Conservation (phyloP, 2,797 vertebrate species). For the Apogon talboti region DNA sequence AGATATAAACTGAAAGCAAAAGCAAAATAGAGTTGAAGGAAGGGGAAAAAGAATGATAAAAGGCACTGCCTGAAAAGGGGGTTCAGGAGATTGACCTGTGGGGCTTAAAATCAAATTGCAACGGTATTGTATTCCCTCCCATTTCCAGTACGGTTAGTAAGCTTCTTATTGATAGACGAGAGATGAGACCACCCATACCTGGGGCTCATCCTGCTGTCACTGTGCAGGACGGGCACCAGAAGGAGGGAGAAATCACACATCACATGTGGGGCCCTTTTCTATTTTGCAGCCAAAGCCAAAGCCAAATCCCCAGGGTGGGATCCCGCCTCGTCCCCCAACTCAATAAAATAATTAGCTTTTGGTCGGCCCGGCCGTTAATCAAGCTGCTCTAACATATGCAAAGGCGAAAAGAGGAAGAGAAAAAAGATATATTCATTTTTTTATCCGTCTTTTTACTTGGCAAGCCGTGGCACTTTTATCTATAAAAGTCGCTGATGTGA, state of each 20-base stretch:
- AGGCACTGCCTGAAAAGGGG: conserved; percentile 68
- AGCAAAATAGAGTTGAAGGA: conserved; percentile 55
- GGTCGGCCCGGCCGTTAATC: conserved; percentile 83
- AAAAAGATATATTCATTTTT: conserved; percentile 74
- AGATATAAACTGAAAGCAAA: conserved; percentile 33
- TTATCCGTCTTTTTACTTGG: conserved; percentile 77
- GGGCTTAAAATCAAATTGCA: conserved; percentile 87
- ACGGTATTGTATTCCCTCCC: conserved; percentile 85
- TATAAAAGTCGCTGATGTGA: conserved; percentile 83
- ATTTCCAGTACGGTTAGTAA: conserved; percentile 84
- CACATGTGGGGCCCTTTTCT: conserved; percentile 70
- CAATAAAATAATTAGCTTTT: conserved; percentile 89
- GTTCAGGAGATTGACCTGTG: conserved; percentile 85
- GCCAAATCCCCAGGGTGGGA: conserved; percentile 84
- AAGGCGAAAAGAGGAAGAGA: conserved; percentile 62
- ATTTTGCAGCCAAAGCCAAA: conserved; percentile 81
- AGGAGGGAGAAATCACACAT: conserved; percentile 77
- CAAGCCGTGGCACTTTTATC: conserved; percentile 79
- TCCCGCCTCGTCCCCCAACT: conserved; percentile 81
- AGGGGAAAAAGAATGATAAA: conserved; percentile 68
- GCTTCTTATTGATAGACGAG: conserved; percentile 87
- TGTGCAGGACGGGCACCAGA: conserved; percentile 63
- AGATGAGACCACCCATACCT: conserved; percentile 88
- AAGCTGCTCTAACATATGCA: conserved; percentile 84
- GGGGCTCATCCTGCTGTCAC: conserved; percentile 83